Evolutionary conservation across 2,888 invertebrate species (phyloP), one percentile per base, ranked within the genome.

Genomic region (Hypsopygia costalis): DNA sequence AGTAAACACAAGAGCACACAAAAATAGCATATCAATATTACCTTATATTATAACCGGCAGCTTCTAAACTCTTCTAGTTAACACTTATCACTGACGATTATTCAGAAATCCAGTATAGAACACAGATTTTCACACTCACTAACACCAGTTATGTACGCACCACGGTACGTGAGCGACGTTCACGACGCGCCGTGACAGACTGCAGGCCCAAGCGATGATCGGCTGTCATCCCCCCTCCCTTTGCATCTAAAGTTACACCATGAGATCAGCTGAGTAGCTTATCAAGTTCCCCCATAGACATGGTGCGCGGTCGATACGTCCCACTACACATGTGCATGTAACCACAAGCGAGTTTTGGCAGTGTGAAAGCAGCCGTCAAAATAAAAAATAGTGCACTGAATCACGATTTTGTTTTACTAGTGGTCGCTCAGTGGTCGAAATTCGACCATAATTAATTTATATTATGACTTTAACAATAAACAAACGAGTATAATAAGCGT

Each of bases 131-230:
- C 51, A 43, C 51, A 31, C 3, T 3, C 16, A 16, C 16, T n/a
- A 16, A 41, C 27, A 33, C 39, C 33, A 33, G 33, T 22, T 38
- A 8, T 21, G 37, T 25, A 27, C 39, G 8, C 29, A 21, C 8
- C 11, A 33, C 39, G 39, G 12, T 32, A 33, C 38, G 39, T 75
- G 66, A 58, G 74, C 68, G 61, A 41, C 62, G 46, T 39, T 60
- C 51, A 48, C 65, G 70, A 60, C 73, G 73, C 68, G 66, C 64
- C 63, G 64, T 67, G 65, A 69, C 76, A 71, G 72, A 81, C 82
- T 69, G 49, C 54, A 53, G 51, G 50, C 44, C 51, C 43, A 28
- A 20, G 39, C 25, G 28, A 38, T 39, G 32, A 39, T 25, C 39
- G 27, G 20, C 27, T 39, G 39, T 28, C 38, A 32, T 25, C 39